phyloP scores from a whole-genome alignment of 2,888 invertebrate genomes.

The Polyploca ridens region DNA sequence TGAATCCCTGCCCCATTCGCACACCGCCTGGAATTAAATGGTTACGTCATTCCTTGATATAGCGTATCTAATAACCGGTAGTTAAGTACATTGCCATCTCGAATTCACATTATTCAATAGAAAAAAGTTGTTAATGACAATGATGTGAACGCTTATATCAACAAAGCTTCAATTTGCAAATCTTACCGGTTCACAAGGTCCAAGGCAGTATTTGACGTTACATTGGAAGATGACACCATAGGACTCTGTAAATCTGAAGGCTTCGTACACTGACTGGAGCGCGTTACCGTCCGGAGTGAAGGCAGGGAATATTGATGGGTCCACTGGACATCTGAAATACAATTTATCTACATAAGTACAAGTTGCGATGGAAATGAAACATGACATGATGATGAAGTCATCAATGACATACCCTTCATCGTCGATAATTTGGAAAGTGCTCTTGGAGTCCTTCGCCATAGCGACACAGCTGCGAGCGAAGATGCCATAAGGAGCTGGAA shows the following conservation, averaged over 20 bases:
- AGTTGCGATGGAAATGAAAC: neutral
- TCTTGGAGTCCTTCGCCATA: slow-evolving; percentile 98
- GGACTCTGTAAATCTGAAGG: slow-evolving; percentile 97
- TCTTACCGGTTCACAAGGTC: slow-evolving; percentile 96
- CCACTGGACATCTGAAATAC: slow-evolving; percentile 91
- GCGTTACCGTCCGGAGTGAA: slow-evolving; percentile 96
- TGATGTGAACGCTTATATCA: slow-evolving; percentile 19
- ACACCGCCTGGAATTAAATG: slow-evolving; percentile 88
- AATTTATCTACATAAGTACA: neutral
- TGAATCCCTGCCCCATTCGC: slow-evolving; percentile 96
- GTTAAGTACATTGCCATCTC: slow-evolving; percentile 33
- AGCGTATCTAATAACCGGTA: slow-evolving; percentile 31
- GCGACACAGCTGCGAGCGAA: slow-evolving; percentile 98
- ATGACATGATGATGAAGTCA: neutral
- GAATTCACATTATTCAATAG: slow-evolving; percentile 24
- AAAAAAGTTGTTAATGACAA: slow-evolving; percentile 25
- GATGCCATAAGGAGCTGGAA: slow-evolving; percentile 96
- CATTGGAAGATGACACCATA: slow-evolving; percentile 99
- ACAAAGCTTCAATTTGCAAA: slow-evolving; percentile 18
- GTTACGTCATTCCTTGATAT: slow-evolving; percentile 34
- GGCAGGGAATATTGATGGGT: slow-evolving; percentile 96
- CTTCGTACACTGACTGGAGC: slow-evolving; percentile 95
- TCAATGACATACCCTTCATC: slow-evolving; percentile 89
- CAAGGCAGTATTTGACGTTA: slow-evolving; percentile 97
- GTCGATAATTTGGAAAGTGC: slow-evolving; percentile 97